phyloP scores from a whole-genome alignment of 2,797 vertebrate species.

The Ptychobarbus kaznakovi region DNA sequence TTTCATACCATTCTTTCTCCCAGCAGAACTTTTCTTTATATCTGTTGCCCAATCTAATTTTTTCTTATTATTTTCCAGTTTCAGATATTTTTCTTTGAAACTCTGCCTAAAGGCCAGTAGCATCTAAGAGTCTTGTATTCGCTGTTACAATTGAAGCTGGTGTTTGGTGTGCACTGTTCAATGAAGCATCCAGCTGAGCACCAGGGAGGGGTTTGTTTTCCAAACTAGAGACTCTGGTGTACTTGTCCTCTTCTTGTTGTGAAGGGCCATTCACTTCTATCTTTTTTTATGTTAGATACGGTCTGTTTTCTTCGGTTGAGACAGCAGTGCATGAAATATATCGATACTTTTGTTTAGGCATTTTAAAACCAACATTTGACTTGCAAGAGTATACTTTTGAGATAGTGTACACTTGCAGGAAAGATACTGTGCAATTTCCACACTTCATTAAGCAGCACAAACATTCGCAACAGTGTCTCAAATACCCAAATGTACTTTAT shows the following conservation, averaged over 20 bases:
- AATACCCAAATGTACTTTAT: background rate
- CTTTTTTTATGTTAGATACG: background rate
- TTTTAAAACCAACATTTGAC: conserved; percentile 6
- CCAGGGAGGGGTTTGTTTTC: conserved; percentile 20
- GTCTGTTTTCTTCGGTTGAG: background rate
- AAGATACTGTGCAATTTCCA: background rate
- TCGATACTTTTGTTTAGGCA: background rate
- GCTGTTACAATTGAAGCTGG: background rate
- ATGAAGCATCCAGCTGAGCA: conserved; percentile 35
- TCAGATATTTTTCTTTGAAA: background rate
- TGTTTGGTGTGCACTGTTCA: conserved; percentile 17
- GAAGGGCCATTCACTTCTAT: background rate
- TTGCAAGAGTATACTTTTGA: background rate
- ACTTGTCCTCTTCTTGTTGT: conserved; percentile 13
- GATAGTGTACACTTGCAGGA: background rate
- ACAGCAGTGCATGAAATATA: background rate
- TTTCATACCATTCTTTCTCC: conserved; percentile 3
- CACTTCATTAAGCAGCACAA: background rate
- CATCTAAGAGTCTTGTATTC: conserved; percentile 7
- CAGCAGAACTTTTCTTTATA: background rate
- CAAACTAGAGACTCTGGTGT: conserved; percentile 21
- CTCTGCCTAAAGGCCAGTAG: conserved; percentile 14
- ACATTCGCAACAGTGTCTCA: background rate
- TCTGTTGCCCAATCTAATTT: background rate
- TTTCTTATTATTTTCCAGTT: conserved; percentile 4